Base-by-base conservation (phyloP, 2,888 invertebrate genomes). In the Aleiodes testaceus region DNA sequence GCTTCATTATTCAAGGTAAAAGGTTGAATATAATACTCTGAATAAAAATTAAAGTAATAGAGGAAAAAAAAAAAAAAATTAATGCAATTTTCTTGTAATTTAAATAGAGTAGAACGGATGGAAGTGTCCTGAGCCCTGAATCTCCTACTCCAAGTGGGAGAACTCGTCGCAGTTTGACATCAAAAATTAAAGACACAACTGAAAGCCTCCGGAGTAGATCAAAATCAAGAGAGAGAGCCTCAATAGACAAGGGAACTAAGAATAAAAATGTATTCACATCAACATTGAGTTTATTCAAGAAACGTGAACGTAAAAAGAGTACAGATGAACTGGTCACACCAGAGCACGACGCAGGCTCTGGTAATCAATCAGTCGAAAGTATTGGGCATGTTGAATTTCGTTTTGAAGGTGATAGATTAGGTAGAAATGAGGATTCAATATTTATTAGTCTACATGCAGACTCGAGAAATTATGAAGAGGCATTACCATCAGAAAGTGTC, bases 1-100 rank as follows among this genome's bases (percentile, higher is more conserved):
- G 93, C 94, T 71, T 94, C 94, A 3, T 87, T 95, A 52, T 95
- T 95, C 82, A 92, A 93, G 85, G 92, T 93, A 75, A 92, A 26
- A 42, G 78, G 93, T 92, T 18, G 9, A 36, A 18, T 11, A 42
- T 30, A 26, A 26, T 26, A 26, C 2, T 16, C 30, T 67, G 5
- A 42, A 45, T 55, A 9, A 30, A 30, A 11, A 18, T 42, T 16
- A 50, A 12, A 52, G 16, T 52, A 4, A 66, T 18, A 16, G 18
- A 12, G 16, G 26, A 1, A 11, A 63, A 63, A 16, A 49, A 20
- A 22, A n/a, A 18, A 45, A 22, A 44, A 6, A 12, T 12, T 20
- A 49, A 42, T 18, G 36, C 1, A 66, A 16, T n/a, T 11, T 52
- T 67, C 26, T 6, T 12, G 22, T 61, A 14, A 47, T 69, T 42